Evolutionary conservation across 2,888 invertebrate species (phyloP), one percentile per base, ranked within the genome.

Genomic region (Phortica magna): DNA sequence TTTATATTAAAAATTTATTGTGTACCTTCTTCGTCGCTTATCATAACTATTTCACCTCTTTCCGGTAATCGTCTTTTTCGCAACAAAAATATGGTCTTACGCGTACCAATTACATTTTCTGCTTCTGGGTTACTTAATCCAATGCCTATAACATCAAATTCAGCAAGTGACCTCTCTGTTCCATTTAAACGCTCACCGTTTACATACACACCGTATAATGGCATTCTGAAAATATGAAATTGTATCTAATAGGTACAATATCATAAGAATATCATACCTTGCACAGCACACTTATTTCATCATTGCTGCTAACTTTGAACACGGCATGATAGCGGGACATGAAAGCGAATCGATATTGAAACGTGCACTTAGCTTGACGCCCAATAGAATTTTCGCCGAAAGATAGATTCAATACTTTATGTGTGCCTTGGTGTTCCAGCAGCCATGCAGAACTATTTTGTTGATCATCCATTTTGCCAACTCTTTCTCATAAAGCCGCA

Each of bases 141-240:
- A 17, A 91, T 82, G 0, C 89, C 85, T 19, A 90, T 85, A 14
- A 71, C 61, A 68, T 90, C 89, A 0, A 86, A 85, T 6, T 71
- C 78, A 2, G 39, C 41, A 0, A 78, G 59, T 0, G n/a, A 1
- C 12, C 19, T 59, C 4, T 75, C 17, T 0, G 31, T 73, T 0
- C 74, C 70, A 17, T 77, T 65, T 4, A 85, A 73, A 31, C 75
- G 72, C 0, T 5, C 19, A 0, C 75, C 76, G 74, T 91, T 91
- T 2, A 91, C 81, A 70, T 77, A 91, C 1, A 90, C 80, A 0
- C 92, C 91, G 82, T 91, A n/a, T 91, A 22, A 84, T 77, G 0
- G 91, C 83, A 22, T 84, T 80, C 89, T 91, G 43, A 0, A 79
- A 77, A 53, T n/a, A 31, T 31, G 2, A 31, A 31, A 31, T 31